These are phyloP conservation scores for Axis porcinus DNA, from an alignment of 2,113 vertebrate genomes.

Conservation along the genomic window DNA sequence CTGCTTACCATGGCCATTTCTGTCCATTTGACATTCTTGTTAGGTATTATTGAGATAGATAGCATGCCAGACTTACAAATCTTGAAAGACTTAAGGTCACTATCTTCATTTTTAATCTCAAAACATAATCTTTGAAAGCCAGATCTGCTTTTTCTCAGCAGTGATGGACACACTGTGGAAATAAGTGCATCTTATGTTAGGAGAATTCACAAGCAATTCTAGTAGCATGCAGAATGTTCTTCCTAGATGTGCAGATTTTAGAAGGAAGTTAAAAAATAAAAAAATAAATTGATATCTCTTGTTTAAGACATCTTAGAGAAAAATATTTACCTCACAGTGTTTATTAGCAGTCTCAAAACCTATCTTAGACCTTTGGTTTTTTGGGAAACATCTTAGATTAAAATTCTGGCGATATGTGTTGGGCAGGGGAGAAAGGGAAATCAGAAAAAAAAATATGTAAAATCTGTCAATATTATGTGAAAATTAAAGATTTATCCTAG, in stretches of 20 bases:
- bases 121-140: background rate
- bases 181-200: background rate
- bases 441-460: background rate
- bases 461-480: background rate
- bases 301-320: slow-evolving; percentile 4
- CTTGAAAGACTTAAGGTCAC: slow-evolving; percentile 44
- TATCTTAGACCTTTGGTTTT: background rate
- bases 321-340: background rate
- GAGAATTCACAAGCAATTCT: background rate
- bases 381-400: background rate
- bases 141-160: background rate
- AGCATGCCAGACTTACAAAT: slow-evolving; percentile 36
- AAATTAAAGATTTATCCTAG: background rate
- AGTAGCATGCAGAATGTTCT: background rate
- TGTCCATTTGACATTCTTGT: slow-evolving; percentile 57
- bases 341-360: background rate
- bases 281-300: background rate
- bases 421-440: background rate
- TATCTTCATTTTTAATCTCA: slow-evolving; percentile 55
- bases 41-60: slow-evolving; percentile 62
- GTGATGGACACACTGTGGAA: background rate
- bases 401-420: background rate
- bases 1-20: background rate
- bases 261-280: background rate
- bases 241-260: slow-evolving; percentile 7